phyloP scores from a whole-genome alignment of 2,888 invertebrate species.

The Atherix ibis region DNA sequence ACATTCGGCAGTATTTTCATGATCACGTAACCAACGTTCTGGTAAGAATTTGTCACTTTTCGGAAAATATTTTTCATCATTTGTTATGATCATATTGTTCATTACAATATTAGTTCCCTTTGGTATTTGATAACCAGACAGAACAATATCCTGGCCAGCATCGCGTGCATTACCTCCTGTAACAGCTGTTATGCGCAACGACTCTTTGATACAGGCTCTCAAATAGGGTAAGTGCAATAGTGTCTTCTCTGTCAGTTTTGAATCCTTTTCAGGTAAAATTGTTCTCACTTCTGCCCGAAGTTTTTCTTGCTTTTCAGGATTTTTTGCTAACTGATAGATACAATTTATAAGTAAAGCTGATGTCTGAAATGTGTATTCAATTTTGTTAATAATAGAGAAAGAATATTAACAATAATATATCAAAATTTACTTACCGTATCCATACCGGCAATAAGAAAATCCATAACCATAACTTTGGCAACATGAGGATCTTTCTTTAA shows the following conservation, averaged over 20 bases:
- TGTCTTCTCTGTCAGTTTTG: constrained; percentile 30
- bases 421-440: constrained; percentile 43
- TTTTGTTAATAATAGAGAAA: not conserved
- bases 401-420: not conserved
- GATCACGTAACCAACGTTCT: constrained; percentile 50
- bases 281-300: constrained; percentile 36
- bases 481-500: constrained; percentile 43
- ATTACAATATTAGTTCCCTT: constrained; percentile 55
- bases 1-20: constrained; percentile 13
- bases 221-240: constrained; percentile 42
- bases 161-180: constrained; percentile 42
- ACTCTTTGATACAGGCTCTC: constrained; percentile 59
- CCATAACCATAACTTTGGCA: constrained; percentile 51
- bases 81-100: constrained; percentile 45
- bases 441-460: constrained; percentile 55
- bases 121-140: constrained; percentile 49
- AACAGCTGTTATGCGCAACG: constrained; percentile 45
- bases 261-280: constrained; percentile 27
- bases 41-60: constrained; percentile 48
- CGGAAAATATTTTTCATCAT: constrained; percentile 46
- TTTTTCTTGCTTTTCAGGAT: constrained; percentile 42
- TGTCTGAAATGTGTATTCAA: constrained; percentile 24
- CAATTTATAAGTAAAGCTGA: constrained; percentile 20
- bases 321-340: constrained; percentile 36
- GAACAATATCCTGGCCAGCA: constrained; percentile 39